Conservation (phyloP, 2,888 invertebrate species). For the Mesochorus sp. region DNA sequence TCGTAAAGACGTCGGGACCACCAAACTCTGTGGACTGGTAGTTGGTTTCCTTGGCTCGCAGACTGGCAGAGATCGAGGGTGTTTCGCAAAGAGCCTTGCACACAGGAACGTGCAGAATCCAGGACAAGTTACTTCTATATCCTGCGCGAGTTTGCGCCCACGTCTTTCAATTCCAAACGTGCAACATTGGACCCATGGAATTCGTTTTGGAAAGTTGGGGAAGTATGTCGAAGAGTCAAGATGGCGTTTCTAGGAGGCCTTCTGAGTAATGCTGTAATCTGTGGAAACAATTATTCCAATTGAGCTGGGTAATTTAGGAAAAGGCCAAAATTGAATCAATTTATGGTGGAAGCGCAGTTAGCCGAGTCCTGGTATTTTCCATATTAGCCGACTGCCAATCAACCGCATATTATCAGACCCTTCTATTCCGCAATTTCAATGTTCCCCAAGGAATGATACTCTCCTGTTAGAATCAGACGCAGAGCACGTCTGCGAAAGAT, state of each 20-base stretch:
- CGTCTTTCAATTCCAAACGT: slow-evolving; percentile 57
- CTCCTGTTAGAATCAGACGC: neutral
- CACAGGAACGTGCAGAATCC: slow-evolving; percentile 73
- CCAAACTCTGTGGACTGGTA: slow-evolving; percentile 68
- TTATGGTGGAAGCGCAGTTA: too few relatives aligned
- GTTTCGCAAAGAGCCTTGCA: slow-evolving; percentile 64
- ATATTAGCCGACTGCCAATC: too few relatives aligned
- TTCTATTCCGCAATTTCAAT: neutral
- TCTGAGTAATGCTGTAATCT: slow-evolving; percentile 56
- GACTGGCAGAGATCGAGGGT: slow-evolving; percentile 47
- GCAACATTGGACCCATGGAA: slow-evolving; percentile 64
- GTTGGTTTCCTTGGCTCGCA: slow-evolving; percentile 66
- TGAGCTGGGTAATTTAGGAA: too few relatives aligned
- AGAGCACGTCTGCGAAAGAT: slow-evolving; percentile 5
- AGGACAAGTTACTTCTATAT: slow-evolving; percentile 71
- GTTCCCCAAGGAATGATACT: too few relatives aligned
- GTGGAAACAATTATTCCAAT: too few relatives aligned
- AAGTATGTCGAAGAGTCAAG: slow-evolving; percentile 7
- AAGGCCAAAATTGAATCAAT: too few relatives aligned
- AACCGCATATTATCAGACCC: neutral
- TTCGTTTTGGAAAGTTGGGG: slow-evolving; percentile 33
- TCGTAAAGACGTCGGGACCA: slow-evolving; percentile 78
- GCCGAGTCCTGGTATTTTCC: too few relatives aligned
- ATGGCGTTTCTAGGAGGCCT: slow-evolving; percentile 22
- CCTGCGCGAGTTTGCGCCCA: slow-evolving; percentile 43